These are phyloP conservation scores for Dryomyza anilis DNA, from an alignment of 2,888 invertebrate genomes.

Conservation along the genomic window DNA sequence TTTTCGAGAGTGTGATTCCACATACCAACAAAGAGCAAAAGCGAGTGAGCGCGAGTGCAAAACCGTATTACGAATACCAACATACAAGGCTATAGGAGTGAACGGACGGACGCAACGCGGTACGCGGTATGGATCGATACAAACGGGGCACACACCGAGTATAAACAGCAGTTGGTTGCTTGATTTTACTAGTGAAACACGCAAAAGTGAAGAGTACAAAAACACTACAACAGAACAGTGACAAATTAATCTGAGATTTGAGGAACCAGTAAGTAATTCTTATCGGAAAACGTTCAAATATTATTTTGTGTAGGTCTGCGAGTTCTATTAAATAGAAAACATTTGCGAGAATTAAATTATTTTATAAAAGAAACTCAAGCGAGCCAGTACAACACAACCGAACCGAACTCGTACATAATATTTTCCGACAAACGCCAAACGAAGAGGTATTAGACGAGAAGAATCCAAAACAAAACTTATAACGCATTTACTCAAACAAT, in stretches of 20 bases:
- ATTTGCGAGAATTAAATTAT: slow-evolving; percentile 27
- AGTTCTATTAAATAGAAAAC: slow-evolving; percentile 24
- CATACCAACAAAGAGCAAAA: slow-evolving; percentile 10
- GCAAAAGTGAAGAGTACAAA: slow-evolving; percentile 11
- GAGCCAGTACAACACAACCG: slow-evolving; percentile 21
- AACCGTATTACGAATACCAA: slow-evolving; percentile 32
- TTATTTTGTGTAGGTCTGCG: neutral
- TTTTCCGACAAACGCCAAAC: neutral
- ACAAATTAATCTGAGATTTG: slow-evolving; percentile 25
- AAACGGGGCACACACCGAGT: slow-evolving; percentile 47
- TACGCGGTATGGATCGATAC: no score
- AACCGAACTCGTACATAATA: slow-evolving; percentile 1
- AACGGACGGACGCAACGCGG: neutral
- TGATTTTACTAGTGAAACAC: slow-evolving; percentile 44
- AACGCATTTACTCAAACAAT: neutral
- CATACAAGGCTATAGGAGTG: slow-evolving; percentile 33
- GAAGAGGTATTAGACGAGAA: neutral
- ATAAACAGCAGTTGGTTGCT: slow-evolving; percentile 54
- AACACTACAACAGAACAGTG: slow-evolving; percentile 27
- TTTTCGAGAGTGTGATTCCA: slow-evolving; percentile 12
- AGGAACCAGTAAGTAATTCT: slow-evolving; percentile 37
- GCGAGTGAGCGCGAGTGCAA: slow-evolving; percentile 43
- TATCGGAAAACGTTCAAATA: slow-evolving; percentile 9
- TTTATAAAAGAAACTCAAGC: slow-evolving; percentile 27
- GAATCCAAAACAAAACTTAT: neutral